A percentile compares a stretch with the other conserved stretches of the same genome.
phyloP scores from a whole-genome alignment of 2,888 invertebrate species.

The Lochmaea crataegi region DNA sequence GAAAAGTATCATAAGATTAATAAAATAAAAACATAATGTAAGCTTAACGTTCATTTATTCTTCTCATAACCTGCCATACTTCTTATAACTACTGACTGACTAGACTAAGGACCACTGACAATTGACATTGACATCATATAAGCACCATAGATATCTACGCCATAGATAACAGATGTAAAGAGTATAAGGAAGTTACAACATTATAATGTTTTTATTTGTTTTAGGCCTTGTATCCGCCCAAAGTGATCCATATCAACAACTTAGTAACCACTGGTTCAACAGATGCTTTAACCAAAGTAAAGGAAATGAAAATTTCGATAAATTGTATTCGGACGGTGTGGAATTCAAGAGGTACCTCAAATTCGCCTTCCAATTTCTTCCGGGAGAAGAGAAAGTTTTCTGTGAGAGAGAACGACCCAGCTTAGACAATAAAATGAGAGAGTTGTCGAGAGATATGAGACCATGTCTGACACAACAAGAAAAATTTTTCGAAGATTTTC shows the following conservation, averaged over 20 bases:
- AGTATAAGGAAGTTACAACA: too few relatives aligned
- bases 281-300: slow-evolving; percentile 41
- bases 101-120: too few relatives aligned
- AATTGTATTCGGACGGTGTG: slow-evolving; percentile 26
- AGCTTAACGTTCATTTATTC: too few relatives aligned
- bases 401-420: slow-evolving; percentile 41
- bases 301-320: slow-evolving; percentile 30
- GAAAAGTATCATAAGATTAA: too few relatives aligned
- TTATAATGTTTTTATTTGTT: too few relatives aligned
- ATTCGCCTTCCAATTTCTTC: slow-evolving; percentile 41
- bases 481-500: slow-evolving; percentile 42
- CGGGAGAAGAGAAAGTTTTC: slow-evolving; percentile 36
- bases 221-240: not conserved
- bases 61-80: too few relatives aligned
- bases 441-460: slow-evolving; percentile 38
- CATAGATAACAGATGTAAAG: too few relatives aligned
- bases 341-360: slow-evolving; percentile 39
- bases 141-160: too few relatives aligned
- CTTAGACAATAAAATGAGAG: slow-evolving; percentile 34
- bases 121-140: too few relatives aligned
- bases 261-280: slow-evolving; percentile 34
- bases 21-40: too few relatives aligned
- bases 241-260: slow-evolving; percentile 18
- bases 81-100: too few relatives aligned
- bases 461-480: slow-evolving; percentile 43